Percentiles rank a stretch among this genome's conserved stretches.
phyloP scores from a whole-genome alignment of 2,113 vertebrate species.

The Stercorarius parasiticus region DNA sequence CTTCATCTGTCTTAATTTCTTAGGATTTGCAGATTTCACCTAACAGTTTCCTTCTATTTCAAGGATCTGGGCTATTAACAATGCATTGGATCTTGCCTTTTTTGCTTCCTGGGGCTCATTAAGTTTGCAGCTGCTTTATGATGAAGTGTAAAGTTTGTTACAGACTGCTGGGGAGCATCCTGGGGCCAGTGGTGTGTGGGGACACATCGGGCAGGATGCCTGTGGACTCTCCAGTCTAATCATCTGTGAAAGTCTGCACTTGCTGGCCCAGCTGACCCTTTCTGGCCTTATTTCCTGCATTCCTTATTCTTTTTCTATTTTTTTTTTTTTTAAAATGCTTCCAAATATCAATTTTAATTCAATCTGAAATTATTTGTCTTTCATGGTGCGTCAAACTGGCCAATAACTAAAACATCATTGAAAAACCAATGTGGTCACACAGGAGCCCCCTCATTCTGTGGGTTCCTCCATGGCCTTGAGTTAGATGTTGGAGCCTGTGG shows the following conservation, averaged over 20 bases:
- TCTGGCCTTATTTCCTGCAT: background rate
- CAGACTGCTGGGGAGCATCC: background rate
- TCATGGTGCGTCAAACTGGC: background rate
- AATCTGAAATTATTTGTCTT: background rate
- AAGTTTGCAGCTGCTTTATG: slow-evolving; percentile 48
- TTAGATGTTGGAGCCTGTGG: background rate
- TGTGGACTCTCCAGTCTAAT: background rate
- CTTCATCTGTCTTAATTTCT: background rate
- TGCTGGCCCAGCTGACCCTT: background rate
- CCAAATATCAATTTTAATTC: background rate
- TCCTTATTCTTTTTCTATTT: background rate
- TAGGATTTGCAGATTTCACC: background rate
- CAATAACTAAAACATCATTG: background rate
- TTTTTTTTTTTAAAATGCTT: background rate
- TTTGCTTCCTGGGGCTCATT: background rate
- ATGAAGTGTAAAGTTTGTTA: slow-evolving; percentile 32
- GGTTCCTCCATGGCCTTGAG: background rate
- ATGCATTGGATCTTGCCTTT: background rate
- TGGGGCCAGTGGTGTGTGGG: background rate
- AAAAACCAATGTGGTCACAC: background rate
- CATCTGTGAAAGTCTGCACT: slow-evolving; percentile 15
- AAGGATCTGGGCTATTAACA: background rate
- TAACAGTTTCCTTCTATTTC: background rate
- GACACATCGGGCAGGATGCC: background rate
- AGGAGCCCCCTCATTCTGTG: background rate